Conservation (phyloP, 2,888 invertebrate species). For the Willowsia nigromaculata region DNA sequence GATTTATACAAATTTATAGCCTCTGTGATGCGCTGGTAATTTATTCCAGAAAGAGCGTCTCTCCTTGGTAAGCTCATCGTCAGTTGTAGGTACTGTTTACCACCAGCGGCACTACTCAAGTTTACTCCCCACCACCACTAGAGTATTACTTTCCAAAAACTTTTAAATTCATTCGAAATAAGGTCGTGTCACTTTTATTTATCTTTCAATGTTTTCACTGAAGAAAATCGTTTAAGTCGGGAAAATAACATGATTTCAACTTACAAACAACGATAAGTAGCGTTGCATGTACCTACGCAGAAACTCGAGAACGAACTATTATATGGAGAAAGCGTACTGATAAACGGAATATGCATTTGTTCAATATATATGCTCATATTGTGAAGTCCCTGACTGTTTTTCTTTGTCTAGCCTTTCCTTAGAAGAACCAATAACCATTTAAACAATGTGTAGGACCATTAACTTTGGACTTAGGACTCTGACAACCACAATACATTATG, state of each 20-base stretch:
- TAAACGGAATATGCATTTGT: background rate
- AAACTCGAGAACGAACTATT: background rate
- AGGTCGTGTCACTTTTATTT: slow-evolving; percentile 19
- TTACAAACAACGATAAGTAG: background rate
- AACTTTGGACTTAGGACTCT: background rate
- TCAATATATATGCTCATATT: background rate
- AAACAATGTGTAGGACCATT: background rate
- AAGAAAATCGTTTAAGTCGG: background rate
- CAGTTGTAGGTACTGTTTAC: too few relatives aligned
- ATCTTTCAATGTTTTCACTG: slow-evolving; percentile 15
- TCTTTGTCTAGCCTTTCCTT: background rate
- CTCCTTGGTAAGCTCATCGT: background rate
- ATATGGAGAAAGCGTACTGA: background rate
- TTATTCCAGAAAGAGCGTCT: background rate
- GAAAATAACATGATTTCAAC: background rate
- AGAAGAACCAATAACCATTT: background rate
- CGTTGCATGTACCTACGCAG: background rate
- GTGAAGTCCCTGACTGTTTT: background rate
- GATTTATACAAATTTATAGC: slow-evolving; percentile 6
- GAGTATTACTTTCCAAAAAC: background rate
- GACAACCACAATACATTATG: background rate
- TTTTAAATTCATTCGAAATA: slow-evolving; percentile 31
- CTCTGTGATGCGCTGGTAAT: background rate
- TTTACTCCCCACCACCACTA: background rate
- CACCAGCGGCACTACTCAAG: background rate